A percentile compares a stretch with the other conserved stretches of the same genome.
Conservation (phyloP, 2,113 vertebrate genomes). For the Phalacrocorax aristotelis region DNA sequence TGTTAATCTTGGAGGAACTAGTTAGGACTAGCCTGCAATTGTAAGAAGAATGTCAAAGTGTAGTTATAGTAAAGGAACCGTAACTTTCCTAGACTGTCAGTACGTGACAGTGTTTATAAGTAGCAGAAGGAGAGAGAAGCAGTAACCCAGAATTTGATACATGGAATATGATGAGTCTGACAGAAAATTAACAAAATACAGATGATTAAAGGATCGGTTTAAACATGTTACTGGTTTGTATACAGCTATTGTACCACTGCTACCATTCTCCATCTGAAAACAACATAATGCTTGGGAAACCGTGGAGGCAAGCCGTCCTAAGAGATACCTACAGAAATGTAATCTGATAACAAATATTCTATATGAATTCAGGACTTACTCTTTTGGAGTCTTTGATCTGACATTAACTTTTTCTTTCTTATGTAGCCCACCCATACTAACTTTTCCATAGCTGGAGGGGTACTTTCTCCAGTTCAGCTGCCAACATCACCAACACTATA, state of each 20-base stretch:
- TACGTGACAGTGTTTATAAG: background rate
- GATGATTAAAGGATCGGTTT: background rate
- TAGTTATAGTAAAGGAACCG: background rate
- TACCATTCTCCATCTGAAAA: background rate
- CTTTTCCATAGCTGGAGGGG: background rate
- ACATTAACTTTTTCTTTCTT: background rate
- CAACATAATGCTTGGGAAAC: background rate
- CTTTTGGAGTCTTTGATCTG: background rate
- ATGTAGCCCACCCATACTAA: background rate
- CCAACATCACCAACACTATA: background rate
- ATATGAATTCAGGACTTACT: background rate
- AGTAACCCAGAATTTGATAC: background rate
- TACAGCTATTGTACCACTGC: background rate
- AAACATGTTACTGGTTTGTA: background rate
- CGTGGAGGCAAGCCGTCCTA: background rate
- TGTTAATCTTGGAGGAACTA: constrained; percentile 32
- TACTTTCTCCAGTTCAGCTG: background rate
- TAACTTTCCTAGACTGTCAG: background rate
- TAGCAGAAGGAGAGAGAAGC: background rate
- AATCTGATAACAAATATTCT: background rate
- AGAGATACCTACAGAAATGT: background rate
- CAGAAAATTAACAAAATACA: background rate
- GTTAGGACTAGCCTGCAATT: constrained; percentile 12
- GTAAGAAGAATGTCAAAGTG: background rate
- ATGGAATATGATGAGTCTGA: background rate